Percentiles rank a stretch among this genome's conserved stretches.
phyloP scores from a whole-genome alignment of 2,888 invertebrate genomes.

The Linnaemya tessellans region DNA sequence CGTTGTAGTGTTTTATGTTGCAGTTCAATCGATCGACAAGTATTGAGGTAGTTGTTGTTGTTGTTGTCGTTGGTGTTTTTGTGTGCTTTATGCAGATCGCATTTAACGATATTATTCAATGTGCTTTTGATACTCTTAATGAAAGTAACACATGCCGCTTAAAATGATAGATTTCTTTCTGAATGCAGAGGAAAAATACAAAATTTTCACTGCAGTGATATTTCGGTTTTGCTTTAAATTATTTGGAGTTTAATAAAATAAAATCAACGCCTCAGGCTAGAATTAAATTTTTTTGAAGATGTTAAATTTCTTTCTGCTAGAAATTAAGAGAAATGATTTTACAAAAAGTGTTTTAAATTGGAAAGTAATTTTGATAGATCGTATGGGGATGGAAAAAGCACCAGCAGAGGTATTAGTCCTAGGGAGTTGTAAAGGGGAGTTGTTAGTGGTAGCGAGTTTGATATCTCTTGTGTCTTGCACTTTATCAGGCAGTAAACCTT shows the following conservation, averaged over 20 bases:
- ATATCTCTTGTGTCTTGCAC: too few relatives aligned
- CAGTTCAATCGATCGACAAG: conserved; percentile 74
- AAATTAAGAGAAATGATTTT: not conserved
- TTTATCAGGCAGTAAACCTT: too few relatives aligned
- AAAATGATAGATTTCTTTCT: conserved; percentile 60
- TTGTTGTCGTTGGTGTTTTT: conserved; percentile 30
- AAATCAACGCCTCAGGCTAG: conserved; percentile 20
- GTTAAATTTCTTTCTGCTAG: too few relatives aligned
- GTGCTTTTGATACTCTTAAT: conserved; percentile 63
- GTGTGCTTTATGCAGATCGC: conserved; percentile 58
- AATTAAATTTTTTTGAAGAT: not conserved
- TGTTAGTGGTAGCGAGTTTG: too few relatives aligned
- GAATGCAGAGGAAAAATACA: not conserved
- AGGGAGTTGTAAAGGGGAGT: too few relatives aligned
- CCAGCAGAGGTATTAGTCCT: too few relatives aligned
- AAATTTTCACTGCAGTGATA: conserved; percentile 28
- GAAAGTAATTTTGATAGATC: not conserved
- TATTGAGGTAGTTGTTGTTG: conserved; percentile 74
- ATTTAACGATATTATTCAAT: conserved; percentile 65
- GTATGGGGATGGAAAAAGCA: too few relatives aligned
- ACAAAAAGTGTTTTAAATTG: not conserved
- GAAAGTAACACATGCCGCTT: conserved; percentile 69
- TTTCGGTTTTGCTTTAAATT: conserved; percentile 3
- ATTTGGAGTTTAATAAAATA: not conserved
- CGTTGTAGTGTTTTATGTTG: conserved; percentile 52